Conservation (phyloP, 1,140 invertebrate genomes). For the Platyscapa corneri region DNA sequence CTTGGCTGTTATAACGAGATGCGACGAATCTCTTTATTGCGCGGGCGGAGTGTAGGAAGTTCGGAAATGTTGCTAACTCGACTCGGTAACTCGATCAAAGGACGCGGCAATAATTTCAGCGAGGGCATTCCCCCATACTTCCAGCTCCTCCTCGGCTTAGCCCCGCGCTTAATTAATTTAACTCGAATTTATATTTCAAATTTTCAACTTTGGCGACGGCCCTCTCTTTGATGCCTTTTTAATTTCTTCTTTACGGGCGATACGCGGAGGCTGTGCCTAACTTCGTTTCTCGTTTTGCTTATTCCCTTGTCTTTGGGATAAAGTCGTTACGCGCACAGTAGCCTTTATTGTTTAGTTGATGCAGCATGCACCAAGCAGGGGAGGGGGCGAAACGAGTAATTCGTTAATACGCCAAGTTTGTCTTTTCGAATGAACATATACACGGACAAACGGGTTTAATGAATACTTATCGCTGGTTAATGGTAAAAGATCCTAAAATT, state of each 20-base stretch:
- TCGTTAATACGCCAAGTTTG: neutral
- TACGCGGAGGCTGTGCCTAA: neutral
- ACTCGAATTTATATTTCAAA: neutral
- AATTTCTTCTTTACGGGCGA: neutral
- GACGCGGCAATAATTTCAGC: neutral
- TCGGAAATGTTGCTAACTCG: conserved; percentile 62
- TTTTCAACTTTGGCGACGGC: neutral
- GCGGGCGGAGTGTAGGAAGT: conserved; percentile 66
- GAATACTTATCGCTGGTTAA: too few species aligned
- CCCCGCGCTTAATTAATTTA: neutral
- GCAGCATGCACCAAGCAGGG: neutral
- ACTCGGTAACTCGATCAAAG: conserved; percentile 70
- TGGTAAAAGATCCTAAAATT: neutral
- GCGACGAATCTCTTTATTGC: conserved; percentile 27
- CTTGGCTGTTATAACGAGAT: conserved; percentile 52
- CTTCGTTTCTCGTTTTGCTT: neutral
- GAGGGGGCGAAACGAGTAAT: neutral
- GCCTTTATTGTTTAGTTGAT: conserved; percentile 29
- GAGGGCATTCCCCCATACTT: neutral
- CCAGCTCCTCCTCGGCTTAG: neutral
- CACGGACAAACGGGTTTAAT: too few species aligned
- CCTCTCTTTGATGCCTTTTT: neutral
- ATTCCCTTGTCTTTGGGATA: neutral
- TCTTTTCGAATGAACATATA: neutral
- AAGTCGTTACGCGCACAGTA: neutral